Percentiles rank a stretch among this genome's conserved stretches.
phyloP scores from a whole-genome alignment of 2,888 invertebrate species.

The Cephus nigrinus region DNA sequence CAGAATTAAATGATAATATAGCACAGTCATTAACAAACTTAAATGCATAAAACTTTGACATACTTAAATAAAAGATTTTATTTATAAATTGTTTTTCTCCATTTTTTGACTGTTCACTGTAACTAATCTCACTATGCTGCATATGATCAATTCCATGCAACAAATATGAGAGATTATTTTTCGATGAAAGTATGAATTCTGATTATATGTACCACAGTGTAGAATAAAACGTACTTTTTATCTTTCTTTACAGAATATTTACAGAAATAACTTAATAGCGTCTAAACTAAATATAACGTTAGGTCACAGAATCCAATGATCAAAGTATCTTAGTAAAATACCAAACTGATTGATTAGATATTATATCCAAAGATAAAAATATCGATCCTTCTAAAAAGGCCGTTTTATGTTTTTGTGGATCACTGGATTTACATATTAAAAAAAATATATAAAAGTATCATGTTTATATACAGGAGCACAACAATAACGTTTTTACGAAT shows the following conservation, averaged over 20 bases:
- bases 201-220: not conserved
- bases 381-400: not conserved
- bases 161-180: not conserved
- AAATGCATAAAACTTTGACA: not conserved
- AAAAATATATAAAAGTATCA: not conserved
- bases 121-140: not conserved
- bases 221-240: not conserved
- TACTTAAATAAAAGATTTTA: not conserved
- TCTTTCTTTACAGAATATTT: conserved; percentile 32
- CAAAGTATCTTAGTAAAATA: not conserved
- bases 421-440: not conserved
- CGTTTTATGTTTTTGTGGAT: not conserved
- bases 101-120: not conserved
- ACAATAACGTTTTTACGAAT: not conserved
- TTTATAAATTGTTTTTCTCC: not conserved
- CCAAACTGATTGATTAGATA: not conserved
- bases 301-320: not conserved
- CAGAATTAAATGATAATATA: not conserved
- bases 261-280: conserved; percentile 35
- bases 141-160: not conserved
- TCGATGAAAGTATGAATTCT: not conserved
- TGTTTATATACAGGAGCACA: not conserved
- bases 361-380: not conserved
- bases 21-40: not conserved
- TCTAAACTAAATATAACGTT: not conserved